Conservation (phyloP, 2,797 vertebrate genomes). For the Huso huso region DNA sequence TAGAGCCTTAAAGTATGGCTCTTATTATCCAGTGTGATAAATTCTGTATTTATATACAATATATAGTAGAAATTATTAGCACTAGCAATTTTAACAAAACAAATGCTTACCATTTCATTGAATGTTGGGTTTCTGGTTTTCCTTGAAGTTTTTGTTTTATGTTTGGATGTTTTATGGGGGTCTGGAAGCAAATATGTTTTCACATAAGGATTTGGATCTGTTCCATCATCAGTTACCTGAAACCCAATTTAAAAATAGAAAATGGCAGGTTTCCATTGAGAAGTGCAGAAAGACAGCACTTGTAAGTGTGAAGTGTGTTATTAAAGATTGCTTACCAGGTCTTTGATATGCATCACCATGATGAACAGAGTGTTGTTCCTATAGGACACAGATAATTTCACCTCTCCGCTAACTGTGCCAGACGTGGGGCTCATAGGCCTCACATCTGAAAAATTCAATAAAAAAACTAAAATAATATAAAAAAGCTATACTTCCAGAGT, state of each 20-base stretch:
- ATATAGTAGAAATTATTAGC: no score
- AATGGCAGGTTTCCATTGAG: constrained; percentile 10
- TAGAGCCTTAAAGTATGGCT: no score
- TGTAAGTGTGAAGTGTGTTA: constrained; percentile 4
- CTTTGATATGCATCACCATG: constrained; percentile 99
- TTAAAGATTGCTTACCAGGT: constrained; percentile 66
- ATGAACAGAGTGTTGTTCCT: constrained; percentile 93
- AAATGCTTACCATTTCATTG: constrained; percentile 89
- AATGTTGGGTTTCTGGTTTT: constrained; percentile 96
- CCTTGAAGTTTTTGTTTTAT: constrained; percentile 91
- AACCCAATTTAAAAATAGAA: not conserved
- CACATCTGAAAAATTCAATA: constrained; percentile 53
- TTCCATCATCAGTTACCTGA: constrained; percentile 87
- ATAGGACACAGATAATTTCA: constrained; percentile 92
- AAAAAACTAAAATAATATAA: not conserved
- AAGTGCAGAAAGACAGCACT: no score
- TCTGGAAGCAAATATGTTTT: constrained; percentile 97
- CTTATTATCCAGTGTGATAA: no score
- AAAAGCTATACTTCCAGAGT: not conserved
- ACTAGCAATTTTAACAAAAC: not conserved
- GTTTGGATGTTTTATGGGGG: constrained; percentile 88
- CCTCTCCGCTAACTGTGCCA: constrained; percentile 87
- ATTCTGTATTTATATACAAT: no score
- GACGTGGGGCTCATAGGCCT: constrained; percentile 72
- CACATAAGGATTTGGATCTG: constrained; percentile 94